Evolutionary conservation across 2,888 invertebrate species (phyloP), one percentile per base, ranked within the genome.

Genomic region (Physocephala rufipes): DNA sequence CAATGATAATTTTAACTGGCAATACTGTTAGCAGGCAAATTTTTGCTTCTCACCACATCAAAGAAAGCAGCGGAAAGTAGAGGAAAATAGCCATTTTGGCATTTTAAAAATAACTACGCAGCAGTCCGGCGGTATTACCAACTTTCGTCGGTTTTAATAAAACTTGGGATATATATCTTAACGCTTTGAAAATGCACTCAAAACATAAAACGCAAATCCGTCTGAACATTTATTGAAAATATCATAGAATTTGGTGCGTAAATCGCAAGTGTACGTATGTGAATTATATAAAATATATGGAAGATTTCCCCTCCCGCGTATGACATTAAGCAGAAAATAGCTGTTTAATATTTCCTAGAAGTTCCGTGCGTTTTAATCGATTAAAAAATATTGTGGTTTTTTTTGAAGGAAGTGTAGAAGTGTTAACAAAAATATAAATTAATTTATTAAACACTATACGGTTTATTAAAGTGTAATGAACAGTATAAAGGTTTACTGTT

Each of bases 101-200:
- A 77, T 79, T 80, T 80, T 80, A 79, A 79, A 80, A 80, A 80
- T 80, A 80, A 79, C 79, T 80, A 79, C 80, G 79, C 78, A 79
- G 76, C 24, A 21, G 21, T 79, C 76, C 73, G 76, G 75, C 73
- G 76, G 76, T 75, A 72, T 72, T 75, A 74, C 78, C 77, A 74
- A 71, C 58, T 67, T 45, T 58, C 30, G 47, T 49, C 47, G 21
- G 21, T 2, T 43, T 62, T 13, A 9, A 24, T n/a, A n/a, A 45
- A 19, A 62, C 13, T 7, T 36, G 53, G 16, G 49, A 2, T 55
- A 21, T 55, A 36, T 36, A 36, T 36, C 36, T 36, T 36, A 36
- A 36, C 4, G 4, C 36, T 36, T 4, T 36, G 36, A 36, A 36
- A 36, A 36, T 36, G 36, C 36, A 36, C 36, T 7, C 9, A 36